These are phyloP conservation scores for Drosophila erecta DNA, from an alignment of 1,140 invertebrate genomes.

Conservation along the genomic window DNA sequence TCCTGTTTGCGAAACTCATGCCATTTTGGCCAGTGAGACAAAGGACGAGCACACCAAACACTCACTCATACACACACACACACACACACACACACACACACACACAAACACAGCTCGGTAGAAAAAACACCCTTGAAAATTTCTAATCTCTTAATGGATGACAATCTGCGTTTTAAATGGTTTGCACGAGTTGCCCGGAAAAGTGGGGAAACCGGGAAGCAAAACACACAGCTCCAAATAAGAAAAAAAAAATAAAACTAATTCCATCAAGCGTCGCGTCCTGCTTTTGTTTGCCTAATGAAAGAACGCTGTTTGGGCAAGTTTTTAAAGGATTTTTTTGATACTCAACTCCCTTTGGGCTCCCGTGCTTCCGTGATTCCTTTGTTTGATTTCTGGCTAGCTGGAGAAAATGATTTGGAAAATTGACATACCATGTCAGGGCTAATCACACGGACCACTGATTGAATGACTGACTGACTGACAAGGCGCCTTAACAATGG, in stretches of 20 bases:
- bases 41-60: slow-evolving; percentile 44
- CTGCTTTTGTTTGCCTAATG: slow-evolving; percentile 78
- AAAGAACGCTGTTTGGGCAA: slow-evolving; percentile 78
- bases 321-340: slow-evolving; percentile 75
- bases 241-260: slow-evolving; percentile 71
- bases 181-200: slow-evolving; percentile 59
- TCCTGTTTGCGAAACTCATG: slow-evolving; percentile 74
- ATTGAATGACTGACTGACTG: slow-evolving; percentile 40
- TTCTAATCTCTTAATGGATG: slow-evolving; percentile 83
- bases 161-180: slow-evolving; percentile 83
- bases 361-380: slow-evolving; percentile 7
- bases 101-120: slow-evolving; percentile 25
- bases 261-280: slow-evolving; percentile 70
- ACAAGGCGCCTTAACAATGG: slow-evolving; percentile 34
- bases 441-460: slow-evolving; percentile 74
- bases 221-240: slow-evolving; percentile 18
- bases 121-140: slow-evolving; percentile 75
- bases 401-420: slow-evolving; percentile 72
- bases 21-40: slow-evolving; percentile 66
- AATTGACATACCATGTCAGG: slow-evolving; percentile 78
- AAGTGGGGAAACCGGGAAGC: slow-evolving; percentile 6
- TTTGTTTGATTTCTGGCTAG: slow-evolving; percentile 62
- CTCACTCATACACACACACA: slow-evolving; percentile 6
- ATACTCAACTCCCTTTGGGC: background rate
- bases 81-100: slow-evolving; percentile 1